Base-by-base conservation (phyloP, 1,140 invertebrate species). In the Listronotus oregonensis region DNA sequence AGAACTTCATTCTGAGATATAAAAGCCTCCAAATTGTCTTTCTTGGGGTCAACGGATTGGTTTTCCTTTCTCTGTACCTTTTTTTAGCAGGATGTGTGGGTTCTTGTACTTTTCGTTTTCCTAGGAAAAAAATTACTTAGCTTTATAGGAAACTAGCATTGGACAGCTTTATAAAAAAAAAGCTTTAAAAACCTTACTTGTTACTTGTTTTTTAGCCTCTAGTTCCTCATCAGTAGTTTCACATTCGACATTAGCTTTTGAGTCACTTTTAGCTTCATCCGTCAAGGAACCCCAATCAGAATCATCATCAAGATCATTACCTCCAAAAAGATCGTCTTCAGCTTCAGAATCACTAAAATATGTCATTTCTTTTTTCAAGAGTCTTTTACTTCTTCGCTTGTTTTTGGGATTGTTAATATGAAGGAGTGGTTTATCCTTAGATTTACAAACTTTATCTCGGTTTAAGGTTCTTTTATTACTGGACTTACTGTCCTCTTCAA, bases 201-300 rank as follows among this genome's bases (percentile, higher is more conserved):
- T n/a, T n/a, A n/a, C n/a, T n/a, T 34, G 5, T 9, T 34, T 34
- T 9, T 34, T 9, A 34, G 32, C 9, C 32, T 34, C 32, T 9
- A 34, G 9, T 9, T 34, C 32, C 32, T 34, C 32, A 6, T 34
- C 32, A 34, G 9, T n/a, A 15, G 9, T 11, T 31, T 15, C 14
- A 15, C 42, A n/a, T 46, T 49, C 14, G 11, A 46, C 8, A 32
- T 21, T 43, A 9, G 10, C 57, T 44, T 40, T 12, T 8, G 9
- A 15, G 10, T 42, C 11, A 10, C 17, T n/a, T n/a, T n/a, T 34
- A 6, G 32, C 12, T n/a, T 61, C n/a, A 18, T 57, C 43, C 11
- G 50, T 58, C 15, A 37, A 0, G 10, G 63, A 54, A 32, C 49
- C 54, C 52, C 63, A 64, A 51, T 64, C 63, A 9, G 54, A 64